Evolutionary conservation across 1,140 invertebrate genomes (phyloP).

Genomic region (Plutomurus gul): DNA sequence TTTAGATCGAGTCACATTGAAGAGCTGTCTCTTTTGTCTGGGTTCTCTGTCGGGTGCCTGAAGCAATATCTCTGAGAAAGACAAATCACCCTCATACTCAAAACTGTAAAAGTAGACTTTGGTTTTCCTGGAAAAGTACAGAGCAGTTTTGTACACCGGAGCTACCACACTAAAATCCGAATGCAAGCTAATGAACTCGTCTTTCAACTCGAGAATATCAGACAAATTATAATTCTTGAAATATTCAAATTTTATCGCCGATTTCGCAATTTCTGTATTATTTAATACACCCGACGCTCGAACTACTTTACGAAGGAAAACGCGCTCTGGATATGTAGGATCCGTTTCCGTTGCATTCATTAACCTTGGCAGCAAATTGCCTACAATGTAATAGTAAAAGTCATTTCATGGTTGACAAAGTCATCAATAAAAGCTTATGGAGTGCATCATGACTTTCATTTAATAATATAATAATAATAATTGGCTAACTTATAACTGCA

Average conservation of each 20-base stretch:
- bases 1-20: not conserved
- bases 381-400: not conserved
- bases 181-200: conserved; percentile 47
- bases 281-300: conserved; percentile 26
- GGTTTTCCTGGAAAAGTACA: conserved; percentile 31
- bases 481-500: conserved; percentile 44
- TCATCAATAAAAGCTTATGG: no score
- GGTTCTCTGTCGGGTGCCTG: conserved; percentile 40
- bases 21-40: not conserved
- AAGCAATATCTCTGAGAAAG: conserved; percentile 38
- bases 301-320: conserved; percentile 46
- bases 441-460: no score
- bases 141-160: conserved; percentile 44
- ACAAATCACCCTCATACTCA: conserved; percentile 47
- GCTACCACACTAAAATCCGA: conserved; percentile 49
- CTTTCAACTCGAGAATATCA: conserved; percentile 43
- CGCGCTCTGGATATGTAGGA: conserved; percentile 39
- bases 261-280: conserved; percentile 42
- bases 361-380: conserved; percentile 37
- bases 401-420: not conserved
- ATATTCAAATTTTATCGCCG: conserved; percentile 48
- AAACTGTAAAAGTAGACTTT: conserved; percentile 48
- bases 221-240: conserved; percentile 49
- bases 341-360: conserved; percentile 39
- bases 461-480: not conserved